Base-by-base conservation (phyloP, 2,797 vertebrate genomes). In the Danio aesculapii region DNA sequence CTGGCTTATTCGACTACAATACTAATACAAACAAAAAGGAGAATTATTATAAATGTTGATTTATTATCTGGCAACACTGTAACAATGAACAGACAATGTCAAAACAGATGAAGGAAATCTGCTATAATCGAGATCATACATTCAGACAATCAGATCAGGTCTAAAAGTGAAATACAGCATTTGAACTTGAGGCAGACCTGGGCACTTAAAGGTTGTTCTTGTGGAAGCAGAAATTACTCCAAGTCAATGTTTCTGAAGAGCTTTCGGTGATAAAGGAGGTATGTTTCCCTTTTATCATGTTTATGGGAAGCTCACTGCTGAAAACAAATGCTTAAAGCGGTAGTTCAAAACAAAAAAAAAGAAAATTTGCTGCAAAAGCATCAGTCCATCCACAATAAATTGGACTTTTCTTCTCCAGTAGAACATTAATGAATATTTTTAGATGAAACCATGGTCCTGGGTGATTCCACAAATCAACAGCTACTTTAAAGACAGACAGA, bases 111-210 rank as follows among this genome's bases (percentile, higher is more conserved):
- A 47, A 47, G 17, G 19, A 59, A 19, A 61, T 47, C n/a, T 59
- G 43, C 43, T 58, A 21, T 58, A n/a, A 59, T 53, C 41, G 8
- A 6, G 39, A 57, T 57, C 44, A 47, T n/a, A 13, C 13, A 58
- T 44, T 21, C 6, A 73, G 12, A 59, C n/a, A 72, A 55, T 46
- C 55, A 5, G 21, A 62, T 21, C 41, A 49, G 57, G 14, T 12
- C 8, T 13, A 74, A 39, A 58, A 82, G 58, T 72, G 17, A 74
- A 73, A 17, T 74, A 43, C 77, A 74, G 57, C 53, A 57, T 39
- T 8, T 49, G 17, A 17, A 39, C 11, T 66, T 76, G 6, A 53
- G 44, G 46, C 6, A 12, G 16, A 2, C 19, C 8, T 43, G 12
- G 5, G 4, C 17, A 66, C 4, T 16, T 12, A 19, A 19, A 6